Conservation (phyloP, 2,113 vertebrate species). For the Dinomys branickii region DNA sequence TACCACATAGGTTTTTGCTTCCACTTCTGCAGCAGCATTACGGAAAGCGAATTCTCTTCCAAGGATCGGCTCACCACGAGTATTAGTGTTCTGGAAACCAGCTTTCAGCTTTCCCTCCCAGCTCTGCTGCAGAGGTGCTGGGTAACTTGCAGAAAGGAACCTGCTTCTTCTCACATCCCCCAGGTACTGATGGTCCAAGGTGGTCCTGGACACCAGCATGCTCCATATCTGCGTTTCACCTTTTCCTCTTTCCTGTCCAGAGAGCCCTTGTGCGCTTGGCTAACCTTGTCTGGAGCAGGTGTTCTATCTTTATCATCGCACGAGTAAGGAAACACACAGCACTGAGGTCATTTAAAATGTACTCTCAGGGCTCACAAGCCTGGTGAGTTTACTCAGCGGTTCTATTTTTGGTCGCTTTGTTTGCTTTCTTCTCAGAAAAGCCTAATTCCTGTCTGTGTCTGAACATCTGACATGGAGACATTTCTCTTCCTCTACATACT, state of each 20-base stretch:
- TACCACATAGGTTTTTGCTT: not conserved
- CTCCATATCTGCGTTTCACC: not conserved
- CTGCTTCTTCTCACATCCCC: not conserved
- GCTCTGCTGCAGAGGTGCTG: not conserved
- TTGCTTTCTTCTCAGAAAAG: slow-evolving; percentile 74
- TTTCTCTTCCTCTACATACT: not conserved
- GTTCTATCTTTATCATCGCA: not conserved
- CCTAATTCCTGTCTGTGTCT: slow-evolving; percentile 58
- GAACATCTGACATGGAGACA: slow-evolving; percentile 49
- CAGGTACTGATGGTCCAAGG: not conserved
- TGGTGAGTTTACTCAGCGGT: not conserved
- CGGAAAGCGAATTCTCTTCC: not conserved
- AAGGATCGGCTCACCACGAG: not conserved
- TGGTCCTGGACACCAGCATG: not conserved
- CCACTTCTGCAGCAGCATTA: not conserved
- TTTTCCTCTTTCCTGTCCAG: not conserved
- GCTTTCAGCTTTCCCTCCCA: not conserved
- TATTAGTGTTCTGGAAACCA: not conserved
- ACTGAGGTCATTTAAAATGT: slow-evolving; percentile 50
- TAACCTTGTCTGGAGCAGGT: not conserved
- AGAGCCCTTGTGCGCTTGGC: not conserved
- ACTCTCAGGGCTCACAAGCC: not conserved
- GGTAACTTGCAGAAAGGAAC: not conserved
- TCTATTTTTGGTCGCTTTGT: slow-evolving; percentile 70
- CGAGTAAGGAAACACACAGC: slow-evolving; percentile 14